Percentiles rank a stretch among this genome's conserved stretches.
phyloP scores from a whole-genome alignment of 23 tunicate species.

The Corella eumyota region DNA sequence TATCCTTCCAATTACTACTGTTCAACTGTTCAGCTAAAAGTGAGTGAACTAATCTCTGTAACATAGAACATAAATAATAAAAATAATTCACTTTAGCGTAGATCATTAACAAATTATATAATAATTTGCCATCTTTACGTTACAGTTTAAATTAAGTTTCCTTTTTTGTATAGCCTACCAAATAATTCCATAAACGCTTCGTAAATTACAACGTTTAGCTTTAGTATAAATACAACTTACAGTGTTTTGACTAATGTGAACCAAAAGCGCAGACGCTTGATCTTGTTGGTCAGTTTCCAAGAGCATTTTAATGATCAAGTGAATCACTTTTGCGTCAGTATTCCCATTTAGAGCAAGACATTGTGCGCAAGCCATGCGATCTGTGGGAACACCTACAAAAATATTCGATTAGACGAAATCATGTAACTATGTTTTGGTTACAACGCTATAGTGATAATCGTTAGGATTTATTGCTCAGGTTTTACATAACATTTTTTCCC shows the following conservation, averaged over 20 bases:
- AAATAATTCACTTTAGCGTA: background rate
- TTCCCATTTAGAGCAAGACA: conserved; percentile 63
- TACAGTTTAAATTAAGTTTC: too few species aligned
- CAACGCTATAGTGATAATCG: background rate
- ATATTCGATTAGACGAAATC: background rate
- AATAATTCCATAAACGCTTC: too few species aligned
- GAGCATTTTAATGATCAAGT: conserved; percentile 48
- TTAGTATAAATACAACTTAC: too few species aligned
- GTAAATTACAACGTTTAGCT: too few species aligned
- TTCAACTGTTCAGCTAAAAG: conserved; percentile 85
- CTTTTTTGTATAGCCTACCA: too few species aligned
- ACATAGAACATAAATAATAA: background rate
- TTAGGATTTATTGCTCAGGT: background rate
- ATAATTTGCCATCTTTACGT: too few species aligned
- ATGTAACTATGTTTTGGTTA: background rate
- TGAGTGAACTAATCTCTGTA: conserved; percentile 76
- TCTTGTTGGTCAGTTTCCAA: conserved; percentile 57
- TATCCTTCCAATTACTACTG: conserved; percentile 79
- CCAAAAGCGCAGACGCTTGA: conserved; percentile 75
- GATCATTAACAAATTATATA: too few species aligned
- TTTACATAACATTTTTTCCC: background rate
- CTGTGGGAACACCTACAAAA: conserved; percentile 42
- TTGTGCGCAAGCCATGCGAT: conserved; percentile 85
- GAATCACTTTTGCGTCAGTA: conserved; percentile 66
- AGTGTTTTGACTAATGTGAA: conserved; percentile 64